Evolutionary conservation across 1,140 invertebrate species (phyloP).

Genomic region (Drosophila sechellia): DNA sequence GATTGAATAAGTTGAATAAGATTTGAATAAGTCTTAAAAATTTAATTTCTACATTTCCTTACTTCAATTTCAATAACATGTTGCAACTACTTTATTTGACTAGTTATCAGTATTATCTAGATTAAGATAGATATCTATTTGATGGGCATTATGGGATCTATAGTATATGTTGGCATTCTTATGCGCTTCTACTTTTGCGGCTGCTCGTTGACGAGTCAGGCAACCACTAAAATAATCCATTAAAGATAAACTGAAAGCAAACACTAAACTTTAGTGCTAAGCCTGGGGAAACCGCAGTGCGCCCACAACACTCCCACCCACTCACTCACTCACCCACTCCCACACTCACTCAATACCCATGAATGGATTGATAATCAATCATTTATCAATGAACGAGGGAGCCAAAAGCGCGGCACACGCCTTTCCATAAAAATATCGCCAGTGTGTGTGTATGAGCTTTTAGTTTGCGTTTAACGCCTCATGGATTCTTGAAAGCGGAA

Average conservation of each 20-base stretch:
- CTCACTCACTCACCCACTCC: background rate
- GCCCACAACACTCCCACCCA: slow-evolving; percentile 56
- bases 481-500: slow-evolving; percentile 68
- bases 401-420: slow-evolving; percentile 66
- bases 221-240: slow-evolving; percentile 82
- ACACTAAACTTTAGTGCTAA: slow-evolving; percentile 80
- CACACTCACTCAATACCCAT: background rate
- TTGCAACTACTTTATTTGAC: too few relatives aligned
- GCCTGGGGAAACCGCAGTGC: slow-evolving; percentile 66
- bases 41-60: too few relatives aligned
- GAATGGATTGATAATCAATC: slow-evolving; percentile 72
- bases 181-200: slow-evolving; percentile 10
- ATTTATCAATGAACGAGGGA: slow-evolving; percentile 69
- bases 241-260: slow-evolving; percentile 82
- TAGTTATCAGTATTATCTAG: too few relatives aligned
- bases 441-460: slow-evolving; percentile 63
- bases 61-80: too few relatives aligned
- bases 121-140: too few relatives aligned
- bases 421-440: slow-evolving; percentile 25
- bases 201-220: slow-evolving; percentile 42
- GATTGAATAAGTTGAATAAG: background rate
- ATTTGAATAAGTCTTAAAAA: too few relatives aligned
- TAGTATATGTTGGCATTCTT: background rate
- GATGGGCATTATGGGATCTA: too few relatives aligned
- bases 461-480: slow-evolving; percentile 82